These are phyloP conservation scores for Meloidogyne hapla DNA, from an alignment of 1,140 invertebrate genomes.

Conservation along the genomic window DNA sequence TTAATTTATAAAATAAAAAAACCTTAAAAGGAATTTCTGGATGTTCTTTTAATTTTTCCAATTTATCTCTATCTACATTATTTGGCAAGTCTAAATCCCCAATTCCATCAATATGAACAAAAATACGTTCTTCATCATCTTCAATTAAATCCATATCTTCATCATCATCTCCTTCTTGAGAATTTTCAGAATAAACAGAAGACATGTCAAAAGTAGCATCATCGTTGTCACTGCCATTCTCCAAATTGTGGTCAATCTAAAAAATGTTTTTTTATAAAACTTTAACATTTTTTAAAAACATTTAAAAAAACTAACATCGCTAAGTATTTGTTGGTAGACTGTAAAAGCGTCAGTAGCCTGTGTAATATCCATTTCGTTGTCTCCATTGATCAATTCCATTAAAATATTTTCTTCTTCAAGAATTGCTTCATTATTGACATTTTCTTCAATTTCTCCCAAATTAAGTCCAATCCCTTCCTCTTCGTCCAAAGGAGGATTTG, in stretches of 20 bases:
- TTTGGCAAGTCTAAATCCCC: background rate
- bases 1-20: constrained; percentile 3
- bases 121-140: constrained; percentile 32
- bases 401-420: background rate
- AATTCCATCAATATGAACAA: constrained; percentile 4
- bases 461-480: background rate
- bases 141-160: constrained; percentile 15
- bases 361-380: background rate
- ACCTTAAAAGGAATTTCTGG: constrained; percentile 26
- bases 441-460: background rate
- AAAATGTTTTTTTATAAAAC: too few species aligned
- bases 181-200: background rate
- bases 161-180: constrained; percentile 24
- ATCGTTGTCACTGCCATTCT: background rate
- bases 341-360: background rate
- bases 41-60: constrained; percentile 20
- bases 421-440: background rate
- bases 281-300: too few species aligned
- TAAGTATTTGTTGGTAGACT: background rate
- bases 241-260: background rate
- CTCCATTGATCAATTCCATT: background rate
- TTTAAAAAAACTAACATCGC: background rate
- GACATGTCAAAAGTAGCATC: background rate
- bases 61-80: background rate
- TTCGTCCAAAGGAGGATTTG: constrained; percentile 20